Conservation (phyloP, 2,113 vertebrate genomes). For the Dasyornis broadbenti region DNA sequence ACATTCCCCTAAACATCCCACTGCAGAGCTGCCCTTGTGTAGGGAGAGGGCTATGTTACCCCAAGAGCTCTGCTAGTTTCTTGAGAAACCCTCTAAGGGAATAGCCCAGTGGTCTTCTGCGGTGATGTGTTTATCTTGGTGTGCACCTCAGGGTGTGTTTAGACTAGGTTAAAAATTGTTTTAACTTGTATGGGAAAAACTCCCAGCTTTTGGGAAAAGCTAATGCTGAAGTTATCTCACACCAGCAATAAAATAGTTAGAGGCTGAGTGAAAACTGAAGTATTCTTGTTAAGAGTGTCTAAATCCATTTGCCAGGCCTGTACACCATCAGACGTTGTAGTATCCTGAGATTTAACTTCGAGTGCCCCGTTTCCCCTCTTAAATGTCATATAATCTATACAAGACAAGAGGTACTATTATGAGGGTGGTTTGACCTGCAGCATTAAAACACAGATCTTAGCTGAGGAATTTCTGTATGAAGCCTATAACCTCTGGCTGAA, state of each 20-base stretch:
- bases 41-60: background rate
- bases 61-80: background rate
- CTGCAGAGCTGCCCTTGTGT: background rate
- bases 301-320: constrained; percentile 42
- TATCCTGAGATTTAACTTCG: constrained; percentile 14
- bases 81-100: background rate
- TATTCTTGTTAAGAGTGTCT: constrained; percentile 30
- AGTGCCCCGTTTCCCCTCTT: constrained; percentile 46
- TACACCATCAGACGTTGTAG: background rate
- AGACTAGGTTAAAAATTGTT: background rate
- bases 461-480: constrained; percentile 53
- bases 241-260: constrained; percentile 13
- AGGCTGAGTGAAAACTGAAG: constrained; percentile 26
- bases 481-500: constrained; percentile 61
- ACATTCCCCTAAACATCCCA: background rate
- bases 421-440: constrained; percentile 43
- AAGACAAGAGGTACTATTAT: constrained; percentile 57
- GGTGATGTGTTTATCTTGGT: background rate
- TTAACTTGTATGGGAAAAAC: background rate
- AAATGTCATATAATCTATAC: constrained; percentile 44
- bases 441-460: constrained; percentile 38
- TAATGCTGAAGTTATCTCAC: background rate
- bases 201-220: background rate
- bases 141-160: background rate
- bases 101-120: background rate